Percentiles rank a stretch among this genome's conserved stretches.
These are phyloP conservation scores for Molossus alvarezi DNA, from an alignment of 2,797 vertebrate genomes.

Conservation along the genomic window DNA sequence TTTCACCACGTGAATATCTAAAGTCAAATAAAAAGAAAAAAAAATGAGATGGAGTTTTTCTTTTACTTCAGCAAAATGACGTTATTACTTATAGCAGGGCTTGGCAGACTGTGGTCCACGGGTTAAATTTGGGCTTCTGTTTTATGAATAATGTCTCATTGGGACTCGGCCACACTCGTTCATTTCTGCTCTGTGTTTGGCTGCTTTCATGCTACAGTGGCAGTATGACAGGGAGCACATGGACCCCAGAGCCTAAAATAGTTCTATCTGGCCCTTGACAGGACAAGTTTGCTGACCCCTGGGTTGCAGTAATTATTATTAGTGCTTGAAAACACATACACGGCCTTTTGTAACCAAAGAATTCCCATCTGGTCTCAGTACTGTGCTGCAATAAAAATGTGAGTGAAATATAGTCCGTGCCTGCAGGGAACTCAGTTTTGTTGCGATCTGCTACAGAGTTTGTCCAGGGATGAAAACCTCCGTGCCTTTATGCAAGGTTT, in stretches of 20 bases:
- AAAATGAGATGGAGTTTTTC: slow-evolving; percentile 16
- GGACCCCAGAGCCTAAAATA: neutral
- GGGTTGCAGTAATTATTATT: slow-evolving; percentile 12
- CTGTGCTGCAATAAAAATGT: neutral
- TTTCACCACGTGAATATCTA: slow-evolving; percentile 79
- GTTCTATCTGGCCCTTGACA: slow-evolving; percentile 13
- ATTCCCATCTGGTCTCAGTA: neutral
- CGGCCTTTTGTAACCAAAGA: neutral
- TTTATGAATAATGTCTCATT: slow-evolving; percentile 50
- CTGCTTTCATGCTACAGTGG: neutral
- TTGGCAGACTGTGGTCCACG: neutral
- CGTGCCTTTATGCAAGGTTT: neutral
- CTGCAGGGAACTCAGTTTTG: neutral
- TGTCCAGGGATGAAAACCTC: neutral
- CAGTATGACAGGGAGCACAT: neutral
- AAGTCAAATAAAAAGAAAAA: slow-evolving; percentile 84
- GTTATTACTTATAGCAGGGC: neutral
- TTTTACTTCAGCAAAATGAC: slow-evolving; percentile 62
- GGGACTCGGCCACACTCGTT: slow-evolving; percentile 17
- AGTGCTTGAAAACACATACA: neutral
- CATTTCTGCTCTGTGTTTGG: neutral
- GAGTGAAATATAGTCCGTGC: slow-evolving; percentile 2
- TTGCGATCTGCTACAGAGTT: neutral
- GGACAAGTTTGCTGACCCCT: slow-evolving; percentile 8
- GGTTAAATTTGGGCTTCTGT: neutral